These are phyloP conservation scores for Drosophila lacertosa DNA, from an alignment of 1,140 invertebrate genomes.

Conservation along the genomic window DNA sequence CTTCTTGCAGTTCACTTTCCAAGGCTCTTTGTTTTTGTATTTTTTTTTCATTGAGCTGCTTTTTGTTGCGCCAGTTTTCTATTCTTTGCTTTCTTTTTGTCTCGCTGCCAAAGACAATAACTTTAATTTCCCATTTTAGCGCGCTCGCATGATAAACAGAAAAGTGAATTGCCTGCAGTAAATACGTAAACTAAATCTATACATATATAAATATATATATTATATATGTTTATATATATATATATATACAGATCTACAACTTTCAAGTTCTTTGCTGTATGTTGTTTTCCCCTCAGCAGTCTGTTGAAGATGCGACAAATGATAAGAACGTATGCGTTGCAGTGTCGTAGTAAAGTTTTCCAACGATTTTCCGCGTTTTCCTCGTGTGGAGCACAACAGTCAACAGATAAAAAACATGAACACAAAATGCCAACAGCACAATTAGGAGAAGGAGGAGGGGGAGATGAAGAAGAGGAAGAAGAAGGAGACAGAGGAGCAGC, in stretches of 20 bases:
- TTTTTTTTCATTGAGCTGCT: slow-evolving; percentile 2
- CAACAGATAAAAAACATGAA: slow-evolving; percentile 55
- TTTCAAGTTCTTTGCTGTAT: slow-evolving; percentile 14
- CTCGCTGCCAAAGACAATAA: slow-evolving; percentile 50
- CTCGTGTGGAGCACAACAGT: slow-evolving; percentile 39
- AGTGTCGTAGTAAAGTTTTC: slow-evolving; percentile 62
- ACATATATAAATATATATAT: slow-evolving; percentile 26
- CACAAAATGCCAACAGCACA: slow-evolving; percentile 46
- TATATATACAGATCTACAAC: slow-evolving; percentile 21
- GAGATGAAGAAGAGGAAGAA: slow-evolving; percentile 25
- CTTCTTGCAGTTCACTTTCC: slow-evolving; percentile 36
- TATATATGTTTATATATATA: slow-evolving; percentile 28
- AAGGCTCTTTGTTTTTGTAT: too few species aligned
- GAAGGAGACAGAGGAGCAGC: slow-evolving; percentile 22
- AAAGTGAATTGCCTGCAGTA: slow-evolving; percentile 65
- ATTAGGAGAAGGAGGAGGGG: not conserved
- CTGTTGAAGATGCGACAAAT: slow-evolving; percentile 54
- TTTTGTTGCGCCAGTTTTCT: slow-evolving; percentile 36
- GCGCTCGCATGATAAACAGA: slow-evolving; percentile 65
- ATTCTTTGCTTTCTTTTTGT: slow-evolving; percentile 52
- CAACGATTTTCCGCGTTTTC: slow-evolving; percentile 72
- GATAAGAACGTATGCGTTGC: slow-evolving; percentile 64
- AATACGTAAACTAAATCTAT: slow-evolving; percentile 33
- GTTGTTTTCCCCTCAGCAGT: too few species aligned
- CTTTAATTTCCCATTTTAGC: slow-evolving; percentile 53